phyloP scores from a whole-genome alignment of 2,113 vertebrate species.

The Nothobranchius furzeri region DNA sequence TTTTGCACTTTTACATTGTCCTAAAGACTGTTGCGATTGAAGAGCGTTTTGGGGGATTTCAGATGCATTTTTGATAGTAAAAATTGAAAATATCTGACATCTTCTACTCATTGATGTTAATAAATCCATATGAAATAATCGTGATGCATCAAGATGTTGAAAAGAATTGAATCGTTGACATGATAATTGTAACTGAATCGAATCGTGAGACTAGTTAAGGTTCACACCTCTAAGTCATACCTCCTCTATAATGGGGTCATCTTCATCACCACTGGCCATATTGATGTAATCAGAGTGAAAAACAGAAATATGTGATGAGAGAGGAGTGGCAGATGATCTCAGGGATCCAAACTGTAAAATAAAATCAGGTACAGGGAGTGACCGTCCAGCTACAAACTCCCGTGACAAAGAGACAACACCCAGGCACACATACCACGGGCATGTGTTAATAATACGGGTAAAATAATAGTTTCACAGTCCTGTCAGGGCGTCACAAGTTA shows the following conservation, averaged over 20 bases:
- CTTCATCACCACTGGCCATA: conserved; percentile 98
- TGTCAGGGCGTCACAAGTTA: neutral
- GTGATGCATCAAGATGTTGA: too few relatives aligned
- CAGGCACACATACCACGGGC: neutral
- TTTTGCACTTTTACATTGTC: too few relatives aligned
- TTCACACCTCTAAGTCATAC: conserved; percentile 64
- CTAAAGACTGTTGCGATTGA: too few relatives aligned
- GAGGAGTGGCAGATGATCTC: conserved; percentile 41
- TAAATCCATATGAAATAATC: too few relatives aligned
- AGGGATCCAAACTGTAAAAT: conserved; percentile 52
- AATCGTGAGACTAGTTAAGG: too few relatives aligned
- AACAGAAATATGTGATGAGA: conserved; percentile 25
- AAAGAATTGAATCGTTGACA: too few relatives aligned
- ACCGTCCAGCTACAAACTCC: neutral
- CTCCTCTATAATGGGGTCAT: conserved; percentile 98
- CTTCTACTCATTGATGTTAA: too few relatives aligned
- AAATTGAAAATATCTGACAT: too few relatives aligned
- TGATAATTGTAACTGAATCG: too few relatives aligned
- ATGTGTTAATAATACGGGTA: neutral
- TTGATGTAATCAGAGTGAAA: conserved; percentile 60
- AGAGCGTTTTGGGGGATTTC: too few relatives aligned
- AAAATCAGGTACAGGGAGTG: conserved; percentile 1
- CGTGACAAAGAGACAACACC: conserved; percentile 8
- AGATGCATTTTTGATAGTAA: too few relatives aligned
- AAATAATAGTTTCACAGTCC: neutral